Evolutionary conservation across 2,113 vertebrate genomes (phyloP).

Genomic region (Thamnophis sirtalis): DNA sequence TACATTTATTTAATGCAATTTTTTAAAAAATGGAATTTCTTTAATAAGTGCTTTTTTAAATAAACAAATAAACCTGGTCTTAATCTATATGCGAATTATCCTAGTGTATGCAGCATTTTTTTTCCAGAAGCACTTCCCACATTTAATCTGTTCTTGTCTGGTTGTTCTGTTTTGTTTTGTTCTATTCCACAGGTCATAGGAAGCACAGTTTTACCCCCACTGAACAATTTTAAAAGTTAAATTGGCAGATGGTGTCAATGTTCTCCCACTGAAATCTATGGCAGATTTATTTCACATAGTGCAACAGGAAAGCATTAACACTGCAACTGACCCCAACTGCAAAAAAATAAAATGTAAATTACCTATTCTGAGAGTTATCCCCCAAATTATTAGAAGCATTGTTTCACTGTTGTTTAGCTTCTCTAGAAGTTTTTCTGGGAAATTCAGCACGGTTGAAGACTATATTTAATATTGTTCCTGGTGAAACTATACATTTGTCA

Average conservation of each 20-base stretch:
- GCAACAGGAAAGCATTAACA: neutral
- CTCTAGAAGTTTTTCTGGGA: neutral
- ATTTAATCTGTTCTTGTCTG: neutral
- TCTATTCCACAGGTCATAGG: neutral
- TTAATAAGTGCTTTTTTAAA: neutral
- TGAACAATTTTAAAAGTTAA: neutral
- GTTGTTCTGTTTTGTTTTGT: neutral
- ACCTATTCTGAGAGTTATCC: neutral
- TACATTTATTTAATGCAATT: neutral
- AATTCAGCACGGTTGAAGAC: neutral
- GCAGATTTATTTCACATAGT: neutral
- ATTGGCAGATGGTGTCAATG: neutral
- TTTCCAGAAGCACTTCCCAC: neutral
- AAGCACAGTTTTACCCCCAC: neutral
- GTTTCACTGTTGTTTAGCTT: no score
- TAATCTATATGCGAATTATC: neutral
- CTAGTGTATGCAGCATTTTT: neutral
- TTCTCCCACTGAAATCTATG: neutral
- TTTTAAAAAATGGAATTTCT: neutral
- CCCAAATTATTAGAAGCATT: neutral
- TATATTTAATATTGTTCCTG: conserved; percentile 20
- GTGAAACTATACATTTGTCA: conserved; percentile 42
- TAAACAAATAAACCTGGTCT: neutral
- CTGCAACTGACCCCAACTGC: neutral
- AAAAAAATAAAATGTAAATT: neutral